A percentile compares a stretch with the other conserved stretches of the same genome.
phyloP scores from a whole-genome alignment of 2,888 invertebrate genomes.

The Caenorhabditis drosophilae region DNA sequence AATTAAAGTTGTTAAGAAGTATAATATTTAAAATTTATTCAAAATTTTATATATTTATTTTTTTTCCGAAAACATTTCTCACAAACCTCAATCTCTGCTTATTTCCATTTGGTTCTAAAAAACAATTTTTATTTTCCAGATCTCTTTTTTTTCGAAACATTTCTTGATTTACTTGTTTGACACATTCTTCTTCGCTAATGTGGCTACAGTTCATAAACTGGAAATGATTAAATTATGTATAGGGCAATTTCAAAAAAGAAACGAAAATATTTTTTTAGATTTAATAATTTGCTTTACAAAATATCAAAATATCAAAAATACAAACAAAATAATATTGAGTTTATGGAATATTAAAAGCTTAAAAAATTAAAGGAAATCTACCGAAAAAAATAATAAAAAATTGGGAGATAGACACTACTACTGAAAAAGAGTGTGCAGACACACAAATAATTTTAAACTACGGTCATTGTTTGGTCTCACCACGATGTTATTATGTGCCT shows the following conservation, averaged over 20 bases:
- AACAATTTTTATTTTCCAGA: slow-evolving; percentile 15
- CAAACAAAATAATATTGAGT: neutral
- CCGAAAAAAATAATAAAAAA: slow-evolving; percentile 16
- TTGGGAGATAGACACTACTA: slow-evolving; percentile 20
- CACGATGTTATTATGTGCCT: slow-evolving; percentile 23
- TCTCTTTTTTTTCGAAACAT: slow-evolving; percentile 27
- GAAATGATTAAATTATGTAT: slow-evolving; percentile 8
- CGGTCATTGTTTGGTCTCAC: slow-evolving; percentile 28
- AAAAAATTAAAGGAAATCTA: too few relatives aligned
- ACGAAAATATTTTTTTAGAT: slow-evolving; percentile 8
- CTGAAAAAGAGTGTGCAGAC: slow-evolving; percentile 12
- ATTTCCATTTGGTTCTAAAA: slow-evolving; percentile 21
- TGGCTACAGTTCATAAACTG: slow-evolving; percentile 22
- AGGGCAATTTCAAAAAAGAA: neutral
- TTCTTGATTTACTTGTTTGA: slow-evolving; percentile 17
- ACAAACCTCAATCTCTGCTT: slow-evolving; percentile 10
- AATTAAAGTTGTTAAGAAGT: too few relatives aligned
- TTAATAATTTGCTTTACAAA: slow-evolving; percentile 4
- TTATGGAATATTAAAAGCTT: too few relatives aligned
- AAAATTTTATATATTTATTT: slow-evolving; percentile 1
- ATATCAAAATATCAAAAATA: neutral
- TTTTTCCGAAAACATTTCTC: too few relatives aligned
- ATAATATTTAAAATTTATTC: too few relatives aligned
- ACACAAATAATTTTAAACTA: slow-evolving; percentile 7
- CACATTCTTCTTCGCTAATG: slow-evolving; percentile 15